Conservation (phyloP, 2,888 invertebrate genomes). For the Drosophila merina region DNA sequence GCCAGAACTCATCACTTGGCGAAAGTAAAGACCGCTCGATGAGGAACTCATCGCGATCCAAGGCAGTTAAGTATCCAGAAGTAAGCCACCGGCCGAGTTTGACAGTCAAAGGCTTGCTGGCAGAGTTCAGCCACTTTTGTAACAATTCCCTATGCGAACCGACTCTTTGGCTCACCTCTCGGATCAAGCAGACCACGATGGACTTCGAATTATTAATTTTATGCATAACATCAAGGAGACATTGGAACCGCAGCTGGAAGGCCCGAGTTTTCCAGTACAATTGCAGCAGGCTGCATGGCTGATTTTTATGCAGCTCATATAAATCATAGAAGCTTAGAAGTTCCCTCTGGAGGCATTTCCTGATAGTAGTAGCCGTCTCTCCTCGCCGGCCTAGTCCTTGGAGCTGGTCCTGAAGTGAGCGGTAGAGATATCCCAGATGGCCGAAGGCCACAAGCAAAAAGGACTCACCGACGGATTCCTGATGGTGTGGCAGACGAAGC, state of each 20-base stretch:
- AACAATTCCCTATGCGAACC: constrained; percentile 12
- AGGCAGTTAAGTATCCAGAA: constrained; percentile 20
- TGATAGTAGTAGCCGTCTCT: constrained; percentile 24
- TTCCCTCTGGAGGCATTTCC: constrained; percentile 20
- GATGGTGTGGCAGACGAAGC: constrained; percentile 53
- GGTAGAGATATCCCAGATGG: constrained; percentile 52
- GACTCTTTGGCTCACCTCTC: constrained; percentile 17
- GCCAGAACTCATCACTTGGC: constrained; percentile 33
- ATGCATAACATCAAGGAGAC: constrained; percentile 29
- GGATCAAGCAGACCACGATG: constrained; percentile 31
- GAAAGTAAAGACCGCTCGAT: constrained; percentile 2
- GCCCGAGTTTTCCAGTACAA: constrained; percentile 22
- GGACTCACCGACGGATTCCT: constrained; percentile 49
- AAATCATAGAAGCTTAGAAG: constrained; percentile 22
- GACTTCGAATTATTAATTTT: not conserved
- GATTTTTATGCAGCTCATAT: not conserved
- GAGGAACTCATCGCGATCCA: constrained; percentile 22
- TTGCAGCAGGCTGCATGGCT: constrained; percentile 8
- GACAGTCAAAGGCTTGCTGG: constrained; percentile 23
- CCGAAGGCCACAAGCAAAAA: constrained; percentile 52
- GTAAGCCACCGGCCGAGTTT: constrained; percentile 39
- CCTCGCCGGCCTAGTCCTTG: constrained; percentile 20
- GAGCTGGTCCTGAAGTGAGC: constrained; percentile 20
- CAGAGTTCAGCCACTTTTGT: constrained; percentile 33
- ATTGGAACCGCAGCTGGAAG: constrained; percentile 27